Evolutionary conservation across 2,888 invertebrate genomes (phyloP).

Genomic region (Drosophila paranaensis): DNA sequence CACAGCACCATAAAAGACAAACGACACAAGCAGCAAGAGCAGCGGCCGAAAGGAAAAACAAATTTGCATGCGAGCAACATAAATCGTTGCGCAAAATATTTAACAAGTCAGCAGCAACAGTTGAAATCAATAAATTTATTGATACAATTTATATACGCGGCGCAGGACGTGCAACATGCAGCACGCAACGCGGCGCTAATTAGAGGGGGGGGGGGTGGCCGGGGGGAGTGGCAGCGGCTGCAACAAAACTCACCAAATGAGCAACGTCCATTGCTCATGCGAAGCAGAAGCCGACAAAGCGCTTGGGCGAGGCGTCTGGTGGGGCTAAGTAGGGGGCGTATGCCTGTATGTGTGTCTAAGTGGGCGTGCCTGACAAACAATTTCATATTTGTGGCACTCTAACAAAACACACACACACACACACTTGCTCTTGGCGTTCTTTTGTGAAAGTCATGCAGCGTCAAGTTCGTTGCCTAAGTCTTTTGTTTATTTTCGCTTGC

Average conservation of each 20-base stretch:
- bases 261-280: constrained; percentile 5
- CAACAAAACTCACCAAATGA: constrained; percentile 29
- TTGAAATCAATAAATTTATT: constrained; percentile 82
- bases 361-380: constrained; percentile 39
- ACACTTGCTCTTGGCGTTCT: constrained; percentile 51
- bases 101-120: constrained; percentile 80
- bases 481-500: constrained; percentile 41
- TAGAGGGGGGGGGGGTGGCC: constrained; percentile 52
- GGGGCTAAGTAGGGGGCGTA: neutral
- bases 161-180: constrained; percentile 51
- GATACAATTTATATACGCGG: constrained; percentile 73
- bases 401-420: too few species aligned
- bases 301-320: neutral
- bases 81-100: constrained; percentile 76
- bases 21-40: neutral
- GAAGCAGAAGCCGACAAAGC: constrained; percentile 14
- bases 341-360: neutral
- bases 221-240: neutral
- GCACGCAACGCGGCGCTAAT: constrained; percentile 62
- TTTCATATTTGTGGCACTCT: constrained; percentile 27
- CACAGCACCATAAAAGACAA: constrained; percentile 26
- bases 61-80: constrained; percentile 77
- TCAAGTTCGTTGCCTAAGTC: constrained; percentile 74
- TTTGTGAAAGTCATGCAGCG: constrained; percentile 69
- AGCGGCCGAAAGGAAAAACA: constrained; percentile 29